Percentiles rank a stretch among this genome's conserved stretches.
These are phyloP conservation scores for Macquaria australasica DNA, from an alignment of 2,113 vertebrate species.

Conservation along the genomic window DNA sequence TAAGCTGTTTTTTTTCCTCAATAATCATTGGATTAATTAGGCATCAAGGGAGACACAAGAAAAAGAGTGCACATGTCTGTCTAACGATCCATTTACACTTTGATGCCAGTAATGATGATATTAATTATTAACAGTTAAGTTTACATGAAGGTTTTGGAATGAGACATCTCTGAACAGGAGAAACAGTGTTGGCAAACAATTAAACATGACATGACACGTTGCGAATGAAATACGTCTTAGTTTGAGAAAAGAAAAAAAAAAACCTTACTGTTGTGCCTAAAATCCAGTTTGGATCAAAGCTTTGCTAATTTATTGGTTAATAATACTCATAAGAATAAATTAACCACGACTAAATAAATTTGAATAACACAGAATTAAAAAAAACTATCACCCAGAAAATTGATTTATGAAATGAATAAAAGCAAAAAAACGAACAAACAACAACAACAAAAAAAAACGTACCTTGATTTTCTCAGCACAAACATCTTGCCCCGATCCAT, in stretches of 20 bases:
- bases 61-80: slow-evolving; percentile 24
- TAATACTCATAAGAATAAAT: not conserved
- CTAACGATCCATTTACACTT: slow-evolving; percentile 41
- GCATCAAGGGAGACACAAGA: slow-evolving; percentile 53
- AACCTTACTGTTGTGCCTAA: not conserved
- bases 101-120: slow-evolving; percentile 39
- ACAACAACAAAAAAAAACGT: slow-evolving; percentile 30
- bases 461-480: slow-evolving; percentile 60
- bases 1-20: slow-evolving; percentile 26
- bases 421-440: too few relatives aligned
- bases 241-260: not conserved
- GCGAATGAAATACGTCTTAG: not conserved
- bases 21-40: slow-evolving; percentile 69
- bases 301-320: not conserved
- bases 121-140: slow-evolving; percentile 40
- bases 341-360: not conserved
- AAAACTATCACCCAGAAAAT: not conserved
- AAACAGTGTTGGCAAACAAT: not conserved
- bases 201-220: not conserved
- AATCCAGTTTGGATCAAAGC: not conserved
- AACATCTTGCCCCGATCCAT: slow-evolving; percentile 43
- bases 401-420: not conserved
- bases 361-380: not conserved
- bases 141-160: not conserved
- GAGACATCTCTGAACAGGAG: not conserved